Evolutionary conservation across 2,888 invertebrate species (phyloP), one percentile per base, ranked within the genome.

Genomic region (Epistrophella euchroma): DNA sequence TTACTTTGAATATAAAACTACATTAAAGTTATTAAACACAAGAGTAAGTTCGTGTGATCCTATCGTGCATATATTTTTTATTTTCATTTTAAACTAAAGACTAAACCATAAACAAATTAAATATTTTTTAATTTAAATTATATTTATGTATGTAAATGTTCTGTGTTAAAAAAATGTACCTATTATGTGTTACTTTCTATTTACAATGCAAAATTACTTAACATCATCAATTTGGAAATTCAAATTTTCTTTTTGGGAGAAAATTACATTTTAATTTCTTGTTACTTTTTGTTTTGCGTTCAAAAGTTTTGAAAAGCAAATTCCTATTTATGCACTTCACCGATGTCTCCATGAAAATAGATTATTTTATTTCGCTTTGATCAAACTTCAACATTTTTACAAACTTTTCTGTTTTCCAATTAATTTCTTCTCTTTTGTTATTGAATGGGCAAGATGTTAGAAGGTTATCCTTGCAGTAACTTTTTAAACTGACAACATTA

Each of bases 401-500:
- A 35, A 56, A 35, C 11, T 56, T 56, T 32, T 35, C 17, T 45
- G n/a, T 9, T 17, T 17, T 4, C 7, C 17, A 6, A 56, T 6
- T 11, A 17, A 56, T 56, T 7, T 15, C 15, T 2, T 15, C 28
- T 52, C 9, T 22, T n/a, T 52, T 52, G 9, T 52, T 28, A 15
- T 28, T 52, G 52, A 52, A 52, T 15, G 25, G 22, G 6, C 25
- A 11, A 2, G 4, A 32, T 5, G 35, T 11, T 13, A 35, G 19
- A 37, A 19, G 58, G 58, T 37, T 58, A 35, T 37, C 11, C 13
- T 58, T 15, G 22, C 15, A 58, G 37, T 40, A 52, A 52, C 25
- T 60, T 60, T 60, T 60, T 32, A 56, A 56, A 35, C 10, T 56
- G 17, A 37, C 37, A n/a, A 40, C 37, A 22, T 15, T 22, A 40